phyloP scores from a whole-genome alignment of 2,888 invertebrate species.

The Nomada lathburiana region DNA sequence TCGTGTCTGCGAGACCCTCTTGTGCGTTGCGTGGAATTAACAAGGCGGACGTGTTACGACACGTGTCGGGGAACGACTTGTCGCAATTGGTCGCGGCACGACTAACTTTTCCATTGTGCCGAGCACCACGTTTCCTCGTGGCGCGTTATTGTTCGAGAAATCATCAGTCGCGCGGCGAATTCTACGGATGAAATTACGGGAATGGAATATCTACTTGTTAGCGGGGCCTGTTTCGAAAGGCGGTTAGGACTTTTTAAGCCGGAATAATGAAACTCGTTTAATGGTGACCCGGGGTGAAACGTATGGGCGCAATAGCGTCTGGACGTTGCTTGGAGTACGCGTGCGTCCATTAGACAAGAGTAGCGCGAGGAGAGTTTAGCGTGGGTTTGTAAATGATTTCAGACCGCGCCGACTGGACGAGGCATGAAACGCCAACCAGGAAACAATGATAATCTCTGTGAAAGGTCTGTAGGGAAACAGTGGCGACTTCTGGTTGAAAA shows the following conservation, averaged over 20 bases:
- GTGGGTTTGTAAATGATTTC: neutral
- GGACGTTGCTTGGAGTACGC: neutral
- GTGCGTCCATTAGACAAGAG: neutral
- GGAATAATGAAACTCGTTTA: conserved; percentile 12
- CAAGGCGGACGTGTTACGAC: conserved; percentile 14
- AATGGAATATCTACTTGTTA: conserved; percentile 13
- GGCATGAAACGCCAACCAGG: too few species aligned
- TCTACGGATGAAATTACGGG: conserved; percentile 8
- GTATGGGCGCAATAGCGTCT: neutral
- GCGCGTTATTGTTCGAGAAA: neutral
- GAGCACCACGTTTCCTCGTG: neutral
- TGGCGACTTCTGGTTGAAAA: too few species aligned
- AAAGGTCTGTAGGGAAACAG: too few species aligned
- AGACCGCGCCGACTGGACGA: too few species aligned
- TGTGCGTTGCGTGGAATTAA: conserved; percentile 35
- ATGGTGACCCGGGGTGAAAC: neutral
- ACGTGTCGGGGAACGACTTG: neutral
- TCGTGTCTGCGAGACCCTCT: neutral
- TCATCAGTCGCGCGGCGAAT: neutral
- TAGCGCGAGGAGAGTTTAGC: neutral
- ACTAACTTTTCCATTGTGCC: conserved; percentile 1
- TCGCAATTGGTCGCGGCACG: neutral
- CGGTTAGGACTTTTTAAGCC: neutral
- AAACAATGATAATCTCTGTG: too few species aligned
- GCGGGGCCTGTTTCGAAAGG: neutral